Evolutionary conservation across 2,888 invertebrate genomes (phyloP), one percentile per base, ranked within the genome.

Genomic region (Cordilura impudica): DNA sequence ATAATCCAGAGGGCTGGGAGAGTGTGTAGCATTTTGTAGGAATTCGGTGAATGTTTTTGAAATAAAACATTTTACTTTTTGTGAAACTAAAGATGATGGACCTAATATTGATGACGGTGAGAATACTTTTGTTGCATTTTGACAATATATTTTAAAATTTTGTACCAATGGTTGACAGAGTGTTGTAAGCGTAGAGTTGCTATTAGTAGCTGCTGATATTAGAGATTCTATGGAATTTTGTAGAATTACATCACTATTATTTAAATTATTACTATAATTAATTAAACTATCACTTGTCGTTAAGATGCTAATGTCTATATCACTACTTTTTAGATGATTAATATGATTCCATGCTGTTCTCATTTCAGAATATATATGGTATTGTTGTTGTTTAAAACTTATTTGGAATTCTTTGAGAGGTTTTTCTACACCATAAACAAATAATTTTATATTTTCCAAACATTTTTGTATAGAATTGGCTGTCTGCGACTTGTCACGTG

Each of bases 401-500:
- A 89, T 83, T 81, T 87, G 84, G 78, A 89, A 89, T 84, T 89
- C 86, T 79, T 83, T 82, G 63, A 88, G 84, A 66, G 90, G 88
- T 83, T 85, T 84, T 65, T 83, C 74, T 58, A 85, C 66, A 82
- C 84, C 80, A 81, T 83, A 83, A 58, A 85, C 84, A 74, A 87
- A 77, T 29, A 90, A 79, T 75, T 87, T 85, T 60, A 86, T 83
- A 75, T 85, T 84, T 77, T 86, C 78, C 67, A 83, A 61, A 82
- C 87, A 88, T 63, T 85, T 84, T 21, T 56, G 76, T 18, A 78
- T 49, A 29, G 65, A 56, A 65, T 45, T 65, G 61, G 26, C 16
- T 47, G 54, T 26, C 39, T 53, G 45, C 39, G 49, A 10, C 12
- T 67, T 47, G 23, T n/a, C 49, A 49, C 29, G 23, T 61, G 69